Evolutionary conservation across 2,113 vertebrate species (phyloP).

Genomic region (Rhodinocichla rosea): DNA sequence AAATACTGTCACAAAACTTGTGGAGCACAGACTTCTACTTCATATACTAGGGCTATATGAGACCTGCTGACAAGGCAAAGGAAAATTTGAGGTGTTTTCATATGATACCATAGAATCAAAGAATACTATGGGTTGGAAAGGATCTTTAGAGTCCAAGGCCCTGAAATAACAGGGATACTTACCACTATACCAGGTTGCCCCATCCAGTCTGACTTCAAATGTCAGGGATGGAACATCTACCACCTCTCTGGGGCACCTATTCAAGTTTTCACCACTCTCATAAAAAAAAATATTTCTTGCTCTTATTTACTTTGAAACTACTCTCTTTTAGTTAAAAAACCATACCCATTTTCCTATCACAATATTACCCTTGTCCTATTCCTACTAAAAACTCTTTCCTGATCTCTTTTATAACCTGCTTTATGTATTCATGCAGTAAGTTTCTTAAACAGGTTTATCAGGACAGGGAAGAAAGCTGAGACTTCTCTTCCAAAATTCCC

Average conservation of each 20-base stretch:
- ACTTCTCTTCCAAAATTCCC: not conserved
- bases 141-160: not conserved
- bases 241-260: not conserved
- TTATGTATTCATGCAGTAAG: not conserved
- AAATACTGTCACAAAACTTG: not conserved
- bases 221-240: not conserved
- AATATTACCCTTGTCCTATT: not conserved
- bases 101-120: not conserved
- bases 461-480: not conserved
- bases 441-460: not conserved
- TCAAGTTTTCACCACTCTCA: not conserved
- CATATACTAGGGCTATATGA: not conserved
- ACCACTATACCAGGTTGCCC: not conserved
- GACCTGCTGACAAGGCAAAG: not conserved
- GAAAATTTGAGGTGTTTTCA: not conserved
- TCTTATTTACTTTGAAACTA: not conserved
- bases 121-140: not conserved
- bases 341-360: not conserved
- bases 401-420: not conserved
- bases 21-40: not conserved
- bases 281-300: rapidly evolving
- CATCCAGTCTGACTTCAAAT: not conserved
- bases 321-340: not conserved
- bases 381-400: not conserved
- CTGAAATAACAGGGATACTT: not conserved